Evolutionary conservation across 2,888 invertebrate genomes (phyloP).

Genomic region (Tyria jacobaeae): DNA sequence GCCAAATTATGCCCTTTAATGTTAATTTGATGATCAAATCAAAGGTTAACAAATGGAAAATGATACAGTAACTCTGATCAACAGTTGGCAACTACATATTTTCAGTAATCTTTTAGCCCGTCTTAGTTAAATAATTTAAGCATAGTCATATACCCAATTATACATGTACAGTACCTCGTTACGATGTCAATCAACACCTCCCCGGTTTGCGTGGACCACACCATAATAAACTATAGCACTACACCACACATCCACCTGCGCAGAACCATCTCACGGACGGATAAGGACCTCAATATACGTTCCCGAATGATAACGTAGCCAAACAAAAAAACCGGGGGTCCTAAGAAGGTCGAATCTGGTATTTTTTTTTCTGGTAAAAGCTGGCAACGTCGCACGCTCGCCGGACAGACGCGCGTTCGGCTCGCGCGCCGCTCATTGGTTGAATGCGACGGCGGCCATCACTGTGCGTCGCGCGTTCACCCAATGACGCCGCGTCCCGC

Average conservation of each 20-base stretch:
- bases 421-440: conserved; percentile 83
- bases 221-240: conserved; percentile 79
- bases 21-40: too few relatives aligned
- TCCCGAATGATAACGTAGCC: conserved; percentile 85
- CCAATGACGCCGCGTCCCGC: conserved; percentile 83
- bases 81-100: too few relatives aligned
- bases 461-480: conserved; percentile 69
- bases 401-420: conserved; percentile 83
- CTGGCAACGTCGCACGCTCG: conserved; percentile 83
- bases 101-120: too few relatives aligned
- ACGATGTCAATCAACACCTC: conserved; percentile 83
- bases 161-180: conserved; percentile 73
- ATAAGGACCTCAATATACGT: conserved; percentile 79
- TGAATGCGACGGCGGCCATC: conserved; percentile 84
- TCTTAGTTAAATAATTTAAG: too few relatives aligned
- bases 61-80: too few relatives aligned
- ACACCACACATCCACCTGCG: conserved; percentile 80
- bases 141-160: too few relatives aligned
- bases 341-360: conserved; percentile 86
- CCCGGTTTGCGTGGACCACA: conserved; percentile 83
- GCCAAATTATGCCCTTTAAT: too few relatives aligned
- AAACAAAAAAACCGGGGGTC: conserved; percentile 85
- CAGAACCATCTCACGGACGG: conserved; percentile 78
- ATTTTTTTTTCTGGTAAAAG: conserved; percentile 82
- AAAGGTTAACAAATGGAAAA: too few relatives aligned